These are phyloP conservation scores for Hydrotaea diabolus DNA, from an alignment of 2,888 invertebrate genomes.

Conservation along the genomic window DNA sequence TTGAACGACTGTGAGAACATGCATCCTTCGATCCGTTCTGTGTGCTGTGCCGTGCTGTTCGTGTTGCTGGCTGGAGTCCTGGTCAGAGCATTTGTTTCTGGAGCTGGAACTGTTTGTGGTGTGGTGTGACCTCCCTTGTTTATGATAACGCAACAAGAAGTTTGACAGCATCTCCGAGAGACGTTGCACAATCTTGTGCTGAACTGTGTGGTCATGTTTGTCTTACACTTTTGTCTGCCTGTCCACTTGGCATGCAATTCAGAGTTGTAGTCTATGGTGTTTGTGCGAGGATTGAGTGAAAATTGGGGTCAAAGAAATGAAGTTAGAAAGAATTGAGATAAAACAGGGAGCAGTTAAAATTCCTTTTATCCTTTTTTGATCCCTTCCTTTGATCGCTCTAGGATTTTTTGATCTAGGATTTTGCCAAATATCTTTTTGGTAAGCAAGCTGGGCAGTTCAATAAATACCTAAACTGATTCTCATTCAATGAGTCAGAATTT, in stretches of 20 bases:
- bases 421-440: too few species aligned
- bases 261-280: background rate
- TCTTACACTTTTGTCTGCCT: conserved; percentile 42
- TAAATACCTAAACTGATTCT: too few species aligned
- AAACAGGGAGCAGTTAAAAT: too few species aligned
- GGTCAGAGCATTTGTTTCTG: background rate
- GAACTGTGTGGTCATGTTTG: conserved; percentile 40
- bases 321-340: too few species aligned
- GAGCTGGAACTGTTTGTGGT: background rate
- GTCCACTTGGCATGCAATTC: background rate
- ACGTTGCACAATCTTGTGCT: conserved; percentile 20
- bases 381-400: too few species aligned
- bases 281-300: background rate
- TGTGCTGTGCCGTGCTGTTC: background rate
- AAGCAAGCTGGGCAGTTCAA: too few species aligned
- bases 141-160: conserved; percentile 8
- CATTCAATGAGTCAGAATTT: too few species aligned
- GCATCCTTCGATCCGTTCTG: background rate
- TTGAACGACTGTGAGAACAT: conserved; percentile 39
- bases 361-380: too few species aligned
- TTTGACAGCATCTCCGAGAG: conserved; percentile 22
- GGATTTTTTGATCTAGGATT: too few species aligned
- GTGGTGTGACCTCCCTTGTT: conserved; percentile 7
- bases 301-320: too few species aligned
- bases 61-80: background rate